phyloP scores from a whole-genome alignment of 2,113 vertebrate genomes.

The Aptenodytes patagonicus region DNA sequence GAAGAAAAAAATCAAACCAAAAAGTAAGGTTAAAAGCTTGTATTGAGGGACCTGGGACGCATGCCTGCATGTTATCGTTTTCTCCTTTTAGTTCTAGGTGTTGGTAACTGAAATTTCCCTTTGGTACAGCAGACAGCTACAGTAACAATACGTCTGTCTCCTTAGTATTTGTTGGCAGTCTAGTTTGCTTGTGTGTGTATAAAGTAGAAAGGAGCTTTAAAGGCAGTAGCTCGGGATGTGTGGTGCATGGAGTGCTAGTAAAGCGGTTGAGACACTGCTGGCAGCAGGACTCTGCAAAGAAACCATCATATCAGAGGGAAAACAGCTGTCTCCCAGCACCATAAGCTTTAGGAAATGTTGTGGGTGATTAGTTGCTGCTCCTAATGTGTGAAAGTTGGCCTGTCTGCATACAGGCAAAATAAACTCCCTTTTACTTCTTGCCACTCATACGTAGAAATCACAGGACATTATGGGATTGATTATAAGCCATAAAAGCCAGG shows the following conservation, averaged over 20 bases:
- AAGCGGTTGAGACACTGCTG: constrained; percentile 19
- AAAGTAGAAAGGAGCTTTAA: not conserved
- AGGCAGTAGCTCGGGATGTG: constrained; percentile 1
- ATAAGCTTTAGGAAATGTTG: constrained; percentile 52
- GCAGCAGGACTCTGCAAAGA: constrained; percentile 28
- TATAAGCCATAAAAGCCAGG: constrained; percentile 38
- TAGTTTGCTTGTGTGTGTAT: not conserved
- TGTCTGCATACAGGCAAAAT: constrained; percentile 33
- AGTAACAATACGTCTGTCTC: not conserved
- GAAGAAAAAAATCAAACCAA: not conserved
- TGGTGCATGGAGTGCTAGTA: not conserved
- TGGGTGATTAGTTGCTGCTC: constrained; percentile 54
- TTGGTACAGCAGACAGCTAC: not conserved
- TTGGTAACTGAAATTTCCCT: not conserved
- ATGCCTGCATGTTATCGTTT: not conserved
- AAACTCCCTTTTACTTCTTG: constrained; percentile 25
- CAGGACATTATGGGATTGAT: constrained; percentile 26
- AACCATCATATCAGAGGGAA: constrained; percentile 27
- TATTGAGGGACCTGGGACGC: not conserved
- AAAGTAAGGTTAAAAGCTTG: not conserved
- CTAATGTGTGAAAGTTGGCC: constrained; percentile 64
- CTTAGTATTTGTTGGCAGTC: not conserved
- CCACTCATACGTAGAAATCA: not conserved
- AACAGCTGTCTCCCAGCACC: constrained; percentile 51
- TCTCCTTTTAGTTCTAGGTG: not conserved